Evolutionary conservation across 2,888 invertebrate genomes (phyloP).

Genomic region (Pammene fasciana): DNA sequence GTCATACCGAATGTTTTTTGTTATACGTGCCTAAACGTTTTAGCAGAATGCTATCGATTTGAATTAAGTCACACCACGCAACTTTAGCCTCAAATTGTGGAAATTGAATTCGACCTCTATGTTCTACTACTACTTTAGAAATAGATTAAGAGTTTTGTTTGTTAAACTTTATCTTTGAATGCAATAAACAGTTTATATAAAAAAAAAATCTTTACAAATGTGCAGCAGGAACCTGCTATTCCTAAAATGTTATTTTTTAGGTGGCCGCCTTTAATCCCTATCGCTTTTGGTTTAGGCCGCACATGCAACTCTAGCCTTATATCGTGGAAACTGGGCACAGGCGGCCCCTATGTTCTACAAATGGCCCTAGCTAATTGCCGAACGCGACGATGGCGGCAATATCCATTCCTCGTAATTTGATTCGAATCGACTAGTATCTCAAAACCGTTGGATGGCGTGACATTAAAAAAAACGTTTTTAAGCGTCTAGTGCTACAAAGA

Average conservation of each 20-base stretch:
- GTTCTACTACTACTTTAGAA: too few relatives aligned
- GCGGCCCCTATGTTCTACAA: slow-evolving; percentile 56
- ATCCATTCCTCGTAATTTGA: slow-evolving; percentile 37
- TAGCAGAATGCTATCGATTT: too few relatives aligned
- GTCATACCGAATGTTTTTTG: too few relatives aligned
- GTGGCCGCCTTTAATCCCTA: background rate
- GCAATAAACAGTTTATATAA: too few relatives aligned
- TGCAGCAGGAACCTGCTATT: background rate
- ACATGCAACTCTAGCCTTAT: slow-evolving; percentile 51
- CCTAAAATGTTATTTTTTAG: background rate
- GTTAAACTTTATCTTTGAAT: too few relatives aligned
- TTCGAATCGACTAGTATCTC: slow-evolving; percentile 28
- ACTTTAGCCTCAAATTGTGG: too few relatives aligned
- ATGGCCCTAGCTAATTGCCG: slow-evolving; percentile 66
- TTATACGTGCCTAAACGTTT: too few relatives aligned
- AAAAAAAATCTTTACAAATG: too few relatives aligned
- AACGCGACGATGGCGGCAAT: slow-evolving; percentile 42
- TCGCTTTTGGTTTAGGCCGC: slow-evolving; percentile 48
- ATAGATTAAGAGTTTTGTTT: too few relatives aligned
- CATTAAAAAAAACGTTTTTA: slow-evolving; percentile 5
- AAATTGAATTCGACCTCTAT: too few relatives aligned
- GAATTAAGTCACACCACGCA: too few relatives aligned
- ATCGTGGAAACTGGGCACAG: slow-evolving; percentile 61
- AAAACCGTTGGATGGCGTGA: slow-evolving; percentile 20
- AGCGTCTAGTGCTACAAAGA: background rate